A percentile compares a stretch with the other conserved stretches of the same genome.
Evolutionary conservation across 2,888 invertebrate genomes (phyloP).

Genomic region (Dynastes tityus): DNA sequence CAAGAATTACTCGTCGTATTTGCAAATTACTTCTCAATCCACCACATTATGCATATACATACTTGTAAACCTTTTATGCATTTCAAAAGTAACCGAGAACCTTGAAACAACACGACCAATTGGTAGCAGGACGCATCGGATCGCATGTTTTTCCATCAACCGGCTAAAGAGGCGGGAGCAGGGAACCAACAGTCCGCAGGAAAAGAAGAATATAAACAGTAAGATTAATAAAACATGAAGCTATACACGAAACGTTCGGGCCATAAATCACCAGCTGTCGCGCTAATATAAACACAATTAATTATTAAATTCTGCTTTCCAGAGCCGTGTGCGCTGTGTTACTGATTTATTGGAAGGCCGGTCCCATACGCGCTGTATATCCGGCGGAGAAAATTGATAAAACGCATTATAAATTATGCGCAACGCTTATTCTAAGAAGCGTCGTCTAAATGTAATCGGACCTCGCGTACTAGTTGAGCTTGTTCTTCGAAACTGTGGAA

Average conservation of each 20-base stretch:
- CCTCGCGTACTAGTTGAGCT: background rate
- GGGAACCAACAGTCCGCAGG: background rate
- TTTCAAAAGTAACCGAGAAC: too few relatives aligned
- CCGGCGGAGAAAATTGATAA: constrained; percentile 33
- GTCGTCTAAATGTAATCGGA: background rate
- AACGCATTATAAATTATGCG: constrained; percentile 32
- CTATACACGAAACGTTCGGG: constrained; percentile 53
- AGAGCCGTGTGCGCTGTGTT: constrained; percentile 49
- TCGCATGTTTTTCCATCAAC: too few relatives aligned
- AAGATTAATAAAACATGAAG: constrained; percentile 58
- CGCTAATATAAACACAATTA: constrained; percentile 59
- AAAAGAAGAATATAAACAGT: constrained; percentile 54
- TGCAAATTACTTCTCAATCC: too few relatives aligned
- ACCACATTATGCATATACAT: too few relatives aligned
- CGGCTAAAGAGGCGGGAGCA: too few relatives aligned
- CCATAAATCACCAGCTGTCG: constrained; percentile 58
- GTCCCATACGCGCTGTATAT: background rate
- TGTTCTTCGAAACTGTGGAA: background rate
- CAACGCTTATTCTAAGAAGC: constrained; percentile 10
- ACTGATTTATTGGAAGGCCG: constrained; percentile 54
- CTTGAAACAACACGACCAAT: too few relatives aligned
- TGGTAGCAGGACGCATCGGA: too few relatives aligned
- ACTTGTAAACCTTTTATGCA: too few relatives aligned
- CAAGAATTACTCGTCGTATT: too few relatives aligned
- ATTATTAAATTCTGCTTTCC: constrained; percentile 54